phyloP scores from a whole-genome alignment of 2,888 invertebrate species.

The Dinocampus coccinellae region DNA sequence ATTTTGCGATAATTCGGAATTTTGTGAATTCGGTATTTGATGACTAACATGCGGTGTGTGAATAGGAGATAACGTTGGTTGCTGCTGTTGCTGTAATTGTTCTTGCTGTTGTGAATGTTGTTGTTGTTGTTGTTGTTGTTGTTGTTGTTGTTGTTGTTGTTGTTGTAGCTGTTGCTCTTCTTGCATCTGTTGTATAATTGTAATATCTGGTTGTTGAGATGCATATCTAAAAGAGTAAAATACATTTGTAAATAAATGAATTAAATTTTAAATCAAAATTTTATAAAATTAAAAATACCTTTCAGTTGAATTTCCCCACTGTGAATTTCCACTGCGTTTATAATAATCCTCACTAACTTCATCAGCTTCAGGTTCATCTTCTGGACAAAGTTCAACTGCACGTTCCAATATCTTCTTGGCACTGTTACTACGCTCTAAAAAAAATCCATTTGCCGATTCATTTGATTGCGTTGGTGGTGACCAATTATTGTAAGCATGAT shows the following conservation, averaged over 20 bases:
- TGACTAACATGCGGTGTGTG: constrained; percentile 45
- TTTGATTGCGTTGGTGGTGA: constrained; percentile 94
- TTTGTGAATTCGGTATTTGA: constrained; percentile 55
- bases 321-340: constrained; percentile 29
- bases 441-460: constrained; percentile 94
- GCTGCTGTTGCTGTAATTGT: constrained; percentile 44
- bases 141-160: constrained; percentile 28
- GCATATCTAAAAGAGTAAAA: constrained; percentile 38
- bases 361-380: constrained; percentile 71
- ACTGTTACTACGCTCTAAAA: constrained; percentile 93
- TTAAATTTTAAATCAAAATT: not conserved
- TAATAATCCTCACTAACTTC: constrained; percentile 36
- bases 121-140: constrained; percentile 41
- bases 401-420: constrained; percentile 89
- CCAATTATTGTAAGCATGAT: constrained; percentile 92
- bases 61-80: constrained; percentile 43
- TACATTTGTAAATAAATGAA: not conserved
- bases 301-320: constrained; percentile 29
- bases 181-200: constrained; percentile 43
- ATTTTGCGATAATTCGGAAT: constrained; percentile 59
- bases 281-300: constrained; percentile 16
- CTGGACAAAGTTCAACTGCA: constrained; percentile 82
- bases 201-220: constrained; percentile 41
- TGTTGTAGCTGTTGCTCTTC: constrained; percentile 43
- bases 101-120: constrained; percentile 42